Percentiles rank a stretch among this genome's conserved stretches.
Evolutionary conservation across 2,113 vertebrate genomes (phyloP).

Genomic region (Myiozetetes cayanensis): DNA sequence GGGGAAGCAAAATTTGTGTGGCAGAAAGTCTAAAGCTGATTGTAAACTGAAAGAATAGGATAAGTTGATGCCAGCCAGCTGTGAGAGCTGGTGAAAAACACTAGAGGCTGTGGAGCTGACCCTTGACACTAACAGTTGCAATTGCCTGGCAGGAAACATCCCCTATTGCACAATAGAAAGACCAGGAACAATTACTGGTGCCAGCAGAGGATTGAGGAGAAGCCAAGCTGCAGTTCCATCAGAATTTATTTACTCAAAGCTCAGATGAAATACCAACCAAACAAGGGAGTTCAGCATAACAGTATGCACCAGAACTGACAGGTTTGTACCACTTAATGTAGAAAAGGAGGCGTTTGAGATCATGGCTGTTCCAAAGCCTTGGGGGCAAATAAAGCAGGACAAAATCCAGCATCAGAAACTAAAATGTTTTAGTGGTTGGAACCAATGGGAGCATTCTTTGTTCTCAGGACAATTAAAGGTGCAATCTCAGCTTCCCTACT

Average conservation of each 20-base stretch:
- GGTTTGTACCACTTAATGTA: neutral
- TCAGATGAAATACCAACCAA: neutral
- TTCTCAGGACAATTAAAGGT: neutral
- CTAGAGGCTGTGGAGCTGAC: constrained; percentile 1
- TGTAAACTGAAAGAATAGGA: neutral
- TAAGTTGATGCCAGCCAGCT: constrained; percentile 42
- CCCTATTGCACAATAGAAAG: neutral
- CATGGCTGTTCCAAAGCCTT: neutral
- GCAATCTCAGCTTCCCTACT: neutral
- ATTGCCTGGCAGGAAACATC: constrained; percentile 18
- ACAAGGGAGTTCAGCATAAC: fast-evolving
- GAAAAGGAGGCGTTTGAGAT: neutral
- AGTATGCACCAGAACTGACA: neutral
- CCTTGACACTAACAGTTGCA: neutral
- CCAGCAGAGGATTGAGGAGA: neutral
- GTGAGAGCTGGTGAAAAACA: constrained; percentile 30
- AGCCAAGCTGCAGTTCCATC: neutral
- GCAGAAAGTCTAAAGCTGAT: neutral
- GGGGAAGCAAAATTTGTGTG: neutral
- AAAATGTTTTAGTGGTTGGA: neutral
- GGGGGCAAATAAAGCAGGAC: neutral
- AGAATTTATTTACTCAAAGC: neutral
- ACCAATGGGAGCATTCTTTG: neutral
- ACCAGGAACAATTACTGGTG: neutral
- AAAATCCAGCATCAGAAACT: neutral